Evolutionary conservation across 2,888 invertebrate species (phyloP).

Genomic region (Andrena dorsata): DNA sequence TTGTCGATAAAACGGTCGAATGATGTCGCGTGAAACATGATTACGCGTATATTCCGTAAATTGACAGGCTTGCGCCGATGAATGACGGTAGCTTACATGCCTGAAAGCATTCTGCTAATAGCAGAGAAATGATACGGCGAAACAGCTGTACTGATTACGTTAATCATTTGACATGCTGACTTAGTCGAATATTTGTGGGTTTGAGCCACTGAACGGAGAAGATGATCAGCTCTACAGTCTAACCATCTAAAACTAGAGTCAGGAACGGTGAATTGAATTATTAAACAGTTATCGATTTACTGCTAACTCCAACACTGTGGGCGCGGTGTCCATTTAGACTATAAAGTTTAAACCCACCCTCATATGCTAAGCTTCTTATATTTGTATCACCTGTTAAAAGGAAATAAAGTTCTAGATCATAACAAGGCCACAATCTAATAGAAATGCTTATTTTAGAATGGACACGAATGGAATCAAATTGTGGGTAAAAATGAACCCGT

Average conservation of each 20-base stretch:
- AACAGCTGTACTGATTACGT: background rate
- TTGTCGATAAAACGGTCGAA: constrained; percentile 44
- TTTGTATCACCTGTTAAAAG: too few species aligned
- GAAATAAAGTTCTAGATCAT: too few species aligned
- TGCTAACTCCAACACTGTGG: too few species aligned
- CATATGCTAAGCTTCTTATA: too few species aligned
- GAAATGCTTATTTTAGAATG: too few species aligned
- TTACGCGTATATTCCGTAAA: constrained; percentile 6
- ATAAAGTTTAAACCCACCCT: too few species aligned
- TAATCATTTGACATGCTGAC: background rate
- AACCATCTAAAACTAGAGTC: background rate
- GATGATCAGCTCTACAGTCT: background rate
- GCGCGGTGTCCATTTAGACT: too few species aligned
- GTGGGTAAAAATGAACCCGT: too few species aligned
- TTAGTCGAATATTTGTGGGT: background rate
- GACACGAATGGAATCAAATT: too few species aligned
- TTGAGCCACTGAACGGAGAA: background rate
- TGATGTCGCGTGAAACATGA: background rate
- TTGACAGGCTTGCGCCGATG: background rate
- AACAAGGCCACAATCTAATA: too few species aligned
- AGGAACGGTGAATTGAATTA: background rate
- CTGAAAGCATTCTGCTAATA: constrained; percentile 5
- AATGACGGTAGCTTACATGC: background rate
- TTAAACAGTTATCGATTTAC: too few species aligned
- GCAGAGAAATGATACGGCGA: constrained; percentile 3